Base-by-base conservation (phyloP, 2,797 vertebrate species). In the Coluber constrictor region DNA sequence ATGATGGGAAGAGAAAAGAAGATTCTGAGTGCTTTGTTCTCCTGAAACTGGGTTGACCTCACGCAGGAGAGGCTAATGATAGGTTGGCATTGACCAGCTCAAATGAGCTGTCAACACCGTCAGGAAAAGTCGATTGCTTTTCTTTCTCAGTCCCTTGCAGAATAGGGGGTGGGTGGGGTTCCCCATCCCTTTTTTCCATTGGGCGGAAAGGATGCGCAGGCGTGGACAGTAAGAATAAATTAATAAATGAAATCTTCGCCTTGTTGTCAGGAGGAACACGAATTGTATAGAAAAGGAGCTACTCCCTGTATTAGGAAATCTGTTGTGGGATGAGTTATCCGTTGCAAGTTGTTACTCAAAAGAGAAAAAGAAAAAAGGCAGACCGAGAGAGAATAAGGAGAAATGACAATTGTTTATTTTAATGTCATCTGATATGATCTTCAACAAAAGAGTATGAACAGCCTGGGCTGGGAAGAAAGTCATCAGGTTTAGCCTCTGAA, bases 21-120 rank as follows among this genome's bases (percentile, higher is more conserved):
- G 92, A 29, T 47, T 92, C 91, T 66, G 93, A 91, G 32, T 56
- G 60, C 94, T 91, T 87, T 94, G 92, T 94, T 96, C 94, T 90
- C 94, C 93, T 94, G 43, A 63, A 5, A 94, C 54, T 0, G 54
- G 54, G 79, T 91, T 94, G 95, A 96, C 95, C 94, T 96, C 91
- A 43, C 10, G 86, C 5, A 88, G 88, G 32, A 87, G 89, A 92
- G 96, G 95, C 96, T 96, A 95, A 94, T 86, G 1, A 93, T 29
- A 55, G 61, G 95, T 93, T 94, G 94, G 37, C 70, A 70, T n/a
- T n/a, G 91, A 88, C 47, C 3, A 66, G 4, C 61, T 87, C 54
- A 91, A 91, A 93, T 57, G 92, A 94, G 95, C 92, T 94, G 87
- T 27, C 83, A 91, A 57, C 57, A 8, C 16, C 87, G 16, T 94